phyloP scores from a whole-genome alignment of 2,113 vertebrate species.

The Falcunculus frontatus region DNA sequence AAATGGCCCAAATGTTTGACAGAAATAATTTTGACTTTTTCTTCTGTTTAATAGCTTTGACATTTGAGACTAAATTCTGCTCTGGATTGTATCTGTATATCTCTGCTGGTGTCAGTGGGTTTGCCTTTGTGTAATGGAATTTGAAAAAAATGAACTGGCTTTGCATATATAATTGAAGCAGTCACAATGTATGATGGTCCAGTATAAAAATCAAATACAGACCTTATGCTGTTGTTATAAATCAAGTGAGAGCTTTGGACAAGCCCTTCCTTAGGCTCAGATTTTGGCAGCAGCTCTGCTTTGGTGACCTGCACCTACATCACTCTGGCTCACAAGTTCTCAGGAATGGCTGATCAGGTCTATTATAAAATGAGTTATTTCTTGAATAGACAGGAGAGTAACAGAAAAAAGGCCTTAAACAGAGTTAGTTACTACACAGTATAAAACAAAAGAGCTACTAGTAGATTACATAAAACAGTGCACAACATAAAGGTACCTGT shows the following conservation, averaged over 20 bases:
- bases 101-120: background rate
- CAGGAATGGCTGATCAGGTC: background rate
- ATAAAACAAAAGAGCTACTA: background rate
- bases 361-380: background rate
- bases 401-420: background rate
- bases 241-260: background rate
- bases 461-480: background rate
- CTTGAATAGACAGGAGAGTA: background rate
- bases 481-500: background rate
- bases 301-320: background rate
- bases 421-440: background rate
- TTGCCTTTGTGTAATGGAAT: background rate
- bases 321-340: fast-evolving
- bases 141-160: background rate
- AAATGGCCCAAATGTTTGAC: background rate
- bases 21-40: background rate
- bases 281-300: background rate
- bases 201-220: background rate
- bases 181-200: background rate
- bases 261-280: background rate
- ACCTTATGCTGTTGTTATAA: background rate
- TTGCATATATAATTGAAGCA: background rate
- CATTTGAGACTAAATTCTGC: background rate
- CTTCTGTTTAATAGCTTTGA: background rate
- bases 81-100: background rate